Evolutionary conservation across 2,797 vertebrate genomes (phyloP).

Genomic region (Oreortyx pictus): DNA sequence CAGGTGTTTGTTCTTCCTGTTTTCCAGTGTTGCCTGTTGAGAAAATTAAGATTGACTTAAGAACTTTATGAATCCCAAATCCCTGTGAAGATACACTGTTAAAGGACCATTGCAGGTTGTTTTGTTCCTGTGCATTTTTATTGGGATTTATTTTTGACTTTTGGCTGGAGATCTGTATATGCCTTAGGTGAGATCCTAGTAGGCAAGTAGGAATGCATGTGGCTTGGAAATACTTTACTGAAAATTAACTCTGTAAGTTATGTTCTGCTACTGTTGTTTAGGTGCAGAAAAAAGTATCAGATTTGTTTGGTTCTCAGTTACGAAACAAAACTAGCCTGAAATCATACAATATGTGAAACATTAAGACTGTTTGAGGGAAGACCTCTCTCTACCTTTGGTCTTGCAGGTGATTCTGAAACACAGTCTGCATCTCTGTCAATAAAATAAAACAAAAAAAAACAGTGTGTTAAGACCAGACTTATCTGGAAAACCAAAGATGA

Average conservation of each 20-base stretch:
- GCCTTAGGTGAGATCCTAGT: not conserved
- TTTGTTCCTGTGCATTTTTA: not conserved
- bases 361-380: not conserved
- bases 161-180: not conserved
- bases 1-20: no score
- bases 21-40: no score
- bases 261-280: not conserved
- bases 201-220: not conserved
- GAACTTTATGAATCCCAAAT: no score
- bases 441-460: not conserved
- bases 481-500: not conserved
- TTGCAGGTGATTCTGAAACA: not conserved
- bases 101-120: not conserved
- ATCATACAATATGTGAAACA: not conserved
- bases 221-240: not conserved
- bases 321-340: not conserved
- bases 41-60: no score
- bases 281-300: not conserved
- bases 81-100: no score
- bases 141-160: not conserved
- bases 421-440: not conserved
- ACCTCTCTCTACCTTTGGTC: not conserved
- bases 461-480: rapidly evolving
- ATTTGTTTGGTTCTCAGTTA: not conserved
- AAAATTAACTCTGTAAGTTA: not conserved